phyloP scores from a whole-genome alignment of 2,888 invertebrate genomes.

The Proisotoma minuta region DNA sequence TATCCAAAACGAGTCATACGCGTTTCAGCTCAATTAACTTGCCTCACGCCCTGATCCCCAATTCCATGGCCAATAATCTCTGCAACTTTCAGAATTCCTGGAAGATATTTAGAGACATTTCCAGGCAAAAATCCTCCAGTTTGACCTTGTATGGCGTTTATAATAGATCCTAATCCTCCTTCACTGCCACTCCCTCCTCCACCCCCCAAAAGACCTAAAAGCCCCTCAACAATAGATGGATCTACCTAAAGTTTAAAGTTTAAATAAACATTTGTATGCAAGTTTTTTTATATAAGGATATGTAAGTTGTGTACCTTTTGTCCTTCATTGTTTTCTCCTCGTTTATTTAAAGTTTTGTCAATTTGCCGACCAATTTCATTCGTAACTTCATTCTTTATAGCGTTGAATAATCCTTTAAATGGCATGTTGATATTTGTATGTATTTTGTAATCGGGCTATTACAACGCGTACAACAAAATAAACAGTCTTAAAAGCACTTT shows the following conservation, averaged over 20 bases:
- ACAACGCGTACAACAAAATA: no score
- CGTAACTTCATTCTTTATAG: conserved; percentile 40
- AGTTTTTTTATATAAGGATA: not conserved
- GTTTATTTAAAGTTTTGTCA: conserved; percentile 20
- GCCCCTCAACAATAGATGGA: conserved; percentile 33
- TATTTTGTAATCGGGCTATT: no score
- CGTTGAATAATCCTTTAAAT: conserved; percentile 43
- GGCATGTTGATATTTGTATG: no score
- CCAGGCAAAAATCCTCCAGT: conserved; percentile 37
- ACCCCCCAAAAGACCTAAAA: conserved; percentile 31
- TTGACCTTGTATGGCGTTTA: conserved; percentile 33
- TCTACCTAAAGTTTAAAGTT: conserved; percentile 20
- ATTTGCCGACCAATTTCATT: conserved; percentile 30
- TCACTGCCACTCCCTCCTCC: conserved; percentile 23
- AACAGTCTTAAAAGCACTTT: no score
- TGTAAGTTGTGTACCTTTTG: not conserved
- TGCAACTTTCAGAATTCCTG: conserved; percentile 41
- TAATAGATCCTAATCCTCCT: conserved; percentile 17
- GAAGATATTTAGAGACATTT: conserved; percentile 27
- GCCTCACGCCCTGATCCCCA: conserved; percentile 35
- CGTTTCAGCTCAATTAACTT: not conserved
- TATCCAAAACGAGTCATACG: not conserved
- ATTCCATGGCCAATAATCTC: conserved; percentile 43
- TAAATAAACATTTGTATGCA: no score
- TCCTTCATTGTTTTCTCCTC: not conserved